A percentile compares a stretch with the other conserved stretches of the same genome.
These are phyloP conservation scores for Xyrauchen texanus DNA, from an alignment of 2,113 vertebrate genomes.

Conservation along the genomic window DNA sequence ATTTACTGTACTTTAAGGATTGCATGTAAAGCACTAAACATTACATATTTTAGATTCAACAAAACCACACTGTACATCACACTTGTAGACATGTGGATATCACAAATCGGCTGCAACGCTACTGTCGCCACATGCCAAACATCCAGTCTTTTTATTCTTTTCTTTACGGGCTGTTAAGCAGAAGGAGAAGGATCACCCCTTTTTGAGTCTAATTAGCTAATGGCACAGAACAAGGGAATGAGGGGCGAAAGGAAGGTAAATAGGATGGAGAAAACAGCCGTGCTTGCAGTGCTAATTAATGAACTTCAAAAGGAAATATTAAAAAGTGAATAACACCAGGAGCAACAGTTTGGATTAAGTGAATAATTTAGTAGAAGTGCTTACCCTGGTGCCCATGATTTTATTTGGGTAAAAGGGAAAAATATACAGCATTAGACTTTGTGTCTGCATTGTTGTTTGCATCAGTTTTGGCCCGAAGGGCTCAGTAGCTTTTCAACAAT, in stretches of 20 bases:
- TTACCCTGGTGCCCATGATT: conserved; percentile 68
- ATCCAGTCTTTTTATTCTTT: not conserved
- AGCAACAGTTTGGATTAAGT: conserved; percentile 78
- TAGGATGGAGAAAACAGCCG: conserved; percentile 64
- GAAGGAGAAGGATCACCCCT: conserved; percentile 30
- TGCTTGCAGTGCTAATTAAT: conserved; percentile 78
- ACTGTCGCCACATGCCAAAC: conserved; percentile 3
- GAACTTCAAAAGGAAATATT: conserved; percentile 79
- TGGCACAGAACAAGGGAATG: conserved; percentile 33
- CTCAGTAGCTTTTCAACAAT: not conserved
- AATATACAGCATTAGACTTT: not conserved
- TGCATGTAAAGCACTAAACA: not conserved
- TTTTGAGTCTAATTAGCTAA: conserved; percentile 48
- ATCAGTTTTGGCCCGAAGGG: not conserved
- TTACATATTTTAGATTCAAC: not conserved
- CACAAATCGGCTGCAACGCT: not conserved
- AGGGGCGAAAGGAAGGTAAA: conserved; percentile 41
- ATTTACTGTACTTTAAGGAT: not conserved
- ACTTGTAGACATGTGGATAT: not conserved
- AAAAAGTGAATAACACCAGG: conserved; percentile 75
- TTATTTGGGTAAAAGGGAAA: conserved; percentile 57
- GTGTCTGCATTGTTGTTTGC: conserved; percentile 7
- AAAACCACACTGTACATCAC: not conserved
- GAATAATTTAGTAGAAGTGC: conserved; percentile 75
- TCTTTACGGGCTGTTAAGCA: conserved; percentile 1